A percentile compares a stretch with the other conserved stretches of the same genome.
These are phyloP conservation scores for Chrysemys picta DNA, from an alignment of 2,113 vertebrate genomes.

Conservation along the genomic window DNA sequence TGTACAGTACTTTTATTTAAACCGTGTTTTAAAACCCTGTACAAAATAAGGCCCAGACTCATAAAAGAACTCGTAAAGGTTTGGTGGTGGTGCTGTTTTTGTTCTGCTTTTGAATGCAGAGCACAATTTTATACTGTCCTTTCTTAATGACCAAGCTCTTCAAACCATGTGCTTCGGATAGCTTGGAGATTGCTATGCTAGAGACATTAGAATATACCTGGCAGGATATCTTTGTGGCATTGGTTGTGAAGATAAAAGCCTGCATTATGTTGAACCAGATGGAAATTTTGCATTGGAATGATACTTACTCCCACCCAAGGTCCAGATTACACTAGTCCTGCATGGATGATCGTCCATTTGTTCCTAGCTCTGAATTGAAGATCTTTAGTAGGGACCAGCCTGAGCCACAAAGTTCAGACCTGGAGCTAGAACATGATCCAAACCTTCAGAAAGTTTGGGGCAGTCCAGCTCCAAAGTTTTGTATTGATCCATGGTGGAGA, in stretches of 20 bases:
- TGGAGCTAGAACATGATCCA: neutral
- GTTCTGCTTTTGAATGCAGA: conserved; percentile 38
- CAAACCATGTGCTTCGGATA: conserved; percentile 10
- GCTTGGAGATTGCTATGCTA: conserved; percentile 4
- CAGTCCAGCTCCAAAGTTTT: neutral
- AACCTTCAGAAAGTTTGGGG: conserved; percentile 7
- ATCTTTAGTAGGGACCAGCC: neutral
- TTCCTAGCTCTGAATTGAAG: neutral
- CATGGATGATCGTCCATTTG: neutral
- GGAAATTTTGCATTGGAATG: conserved; percentile 24
- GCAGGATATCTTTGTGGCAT: neutral
- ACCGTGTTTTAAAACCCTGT: neutral
- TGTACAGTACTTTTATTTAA: neutral
- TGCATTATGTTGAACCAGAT: neutral
- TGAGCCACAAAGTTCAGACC: neutral
- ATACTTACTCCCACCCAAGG: accelerated
- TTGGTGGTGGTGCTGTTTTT: neutral
- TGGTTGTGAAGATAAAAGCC: conserved; percentile 2
- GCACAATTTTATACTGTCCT: conserved; percentile 41
- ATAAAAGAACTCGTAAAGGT: neutral
- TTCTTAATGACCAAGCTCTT: conserved; percentile 28
- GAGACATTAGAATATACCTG: conserved; percentile 32
- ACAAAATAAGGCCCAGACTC: neutral
- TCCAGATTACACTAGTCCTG: neutral
- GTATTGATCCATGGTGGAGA: accelerated